These are phyloP conservation scores for Ceyx margarethae DNA, from an alignment of 2,113 vertebrate species.

Conservation along the genomic window DNA sequence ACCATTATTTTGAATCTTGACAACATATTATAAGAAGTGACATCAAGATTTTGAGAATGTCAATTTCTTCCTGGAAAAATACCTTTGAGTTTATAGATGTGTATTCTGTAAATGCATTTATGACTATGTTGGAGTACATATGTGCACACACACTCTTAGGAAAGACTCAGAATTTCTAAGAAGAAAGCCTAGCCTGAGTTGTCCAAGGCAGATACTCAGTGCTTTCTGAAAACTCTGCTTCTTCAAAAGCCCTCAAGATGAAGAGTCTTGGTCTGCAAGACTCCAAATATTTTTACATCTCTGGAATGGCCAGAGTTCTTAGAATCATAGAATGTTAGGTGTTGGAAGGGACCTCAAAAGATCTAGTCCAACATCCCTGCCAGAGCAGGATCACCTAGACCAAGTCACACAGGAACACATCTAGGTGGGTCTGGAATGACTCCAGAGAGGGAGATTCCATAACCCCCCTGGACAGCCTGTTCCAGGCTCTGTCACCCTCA, in stretches of 20 bases:
- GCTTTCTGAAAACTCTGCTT: neutral
- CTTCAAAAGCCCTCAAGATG: neutral
- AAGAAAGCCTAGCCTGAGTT: neutral
- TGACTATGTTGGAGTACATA: fast-evolving
- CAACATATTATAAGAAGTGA: slow-evolving; percentile 3
- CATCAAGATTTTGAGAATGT: slow-evolving; percentile 40
- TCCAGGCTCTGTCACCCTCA: no score
- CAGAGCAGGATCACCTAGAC: no score
- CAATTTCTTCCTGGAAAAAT: slow-evolving; percentile 6
- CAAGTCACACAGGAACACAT: no score
- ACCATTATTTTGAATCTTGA: slow-evolving; percentile 31
- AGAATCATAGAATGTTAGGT: no score
- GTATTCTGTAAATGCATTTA: neutral
- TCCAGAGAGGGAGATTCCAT: no score
- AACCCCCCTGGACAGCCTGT: no score
- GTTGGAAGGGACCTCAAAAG: no score
- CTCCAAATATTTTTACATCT: neutral
- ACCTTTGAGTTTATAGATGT: neutral
- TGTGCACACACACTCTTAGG: fast-evolving
- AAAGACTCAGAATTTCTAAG: neutral
- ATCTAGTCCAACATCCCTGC: no score
- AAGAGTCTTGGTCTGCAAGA: neutral
- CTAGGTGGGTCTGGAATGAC: no score
- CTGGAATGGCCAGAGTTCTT: neutral
- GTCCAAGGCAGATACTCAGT: neutral